Evolutionary conservation across 2,888 invertebrate species (phyloP), one percentile per base, ranked within the genome.

Genomic region (Congeria kusceri): DNA sequence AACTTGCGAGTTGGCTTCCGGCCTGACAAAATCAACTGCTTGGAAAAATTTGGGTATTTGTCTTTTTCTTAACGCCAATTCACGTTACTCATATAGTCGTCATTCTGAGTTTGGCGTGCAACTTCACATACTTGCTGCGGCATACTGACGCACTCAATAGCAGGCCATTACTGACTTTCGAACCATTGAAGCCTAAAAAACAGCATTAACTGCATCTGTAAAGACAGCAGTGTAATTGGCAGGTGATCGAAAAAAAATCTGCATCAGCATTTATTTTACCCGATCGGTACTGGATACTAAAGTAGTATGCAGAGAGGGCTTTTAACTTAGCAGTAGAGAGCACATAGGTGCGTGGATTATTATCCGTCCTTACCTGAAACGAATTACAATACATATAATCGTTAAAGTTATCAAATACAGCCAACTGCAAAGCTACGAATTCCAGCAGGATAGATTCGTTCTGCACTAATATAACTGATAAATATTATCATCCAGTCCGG

Each of bases 391-490:
- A 53, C 18, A 49, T 4, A n/a, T n/a, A n/a, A n/a, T n/a, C n/a
- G n/a, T n/a, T n/a, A n/a, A n/a, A n/a, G n/a, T n/a, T n/a, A n/a
- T n/a, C n/a, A n/a, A n/a, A n/a, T n/a, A n/a, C n/a, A n/a, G n/a
- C n/a, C n/a, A n/a, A n/a, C n/a, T n/a, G n/a, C n/a, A n/a, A n/a
- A n/a, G n/a, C n/a, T n/a, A n/a, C n/a, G n/a, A n/a, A n/a, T n/a
- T n/a, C n/a, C n/a, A n/a, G n/a, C n/a, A n/a, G n/a, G n/a, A n/a
- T n/a, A n/a, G n/a, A n/a, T n/a, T n/a, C n/a, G n/a, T n/a, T n/a
- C n/a, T n/a, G n/a, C n/a, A n/a, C 2, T 64, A 65, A 47, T 78
- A 64, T 23, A 49, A 57, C 59, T 78, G 75, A 27, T 67, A 67
- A 18, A 67, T n/a, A 23, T 57, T 44, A 15, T 57, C 67, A 13